Base-by-base conservation (phyloP, 2,888 invertebrate genomes). In the Aricia artaxerxes region DNA sequence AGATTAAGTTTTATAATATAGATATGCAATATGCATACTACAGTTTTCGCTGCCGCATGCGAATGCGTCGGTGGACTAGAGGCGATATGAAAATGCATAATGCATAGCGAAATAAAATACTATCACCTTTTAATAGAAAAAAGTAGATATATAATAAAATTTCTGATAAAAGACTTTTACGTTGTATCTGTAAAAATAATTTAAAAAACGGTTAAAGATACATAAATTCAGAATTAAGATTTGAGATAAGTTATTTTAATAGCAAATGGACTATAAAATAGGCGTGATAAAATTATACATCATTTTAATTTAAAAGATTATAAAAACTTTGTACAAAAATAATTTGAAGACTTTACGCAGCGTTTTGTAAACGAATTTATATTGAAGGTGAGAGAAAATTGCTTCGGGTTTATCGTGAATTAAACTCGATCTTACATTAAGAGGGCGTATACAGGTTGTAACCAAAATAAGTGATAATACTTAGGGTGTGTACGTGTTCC, bases 361-460 rank as follows among this genome's bases (percentile, higher is more conserved):
- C 69, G 69, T 69, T 69, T 11, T 35, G 35, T 35, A 69, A 1
- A 61, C 24, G 7, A 61, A 61, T 60, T 53, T 53, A 53, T 11
- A 53, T 61, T 61, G 61, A 24, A 61, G 61, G 61, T 24, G 24
- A n/a, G 24, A 61, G 61, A 61, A 61, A 61, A 61, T 61, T 61
- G 61, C 61, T 61, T 61, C 24, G 7, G 61, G 61, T 61, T 61
- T 24, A 61, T 61, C 61, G 61, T 24, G 61, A 24, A 61, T 61
- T 61, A 61, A n/a, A 61, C 61, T 61, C 4, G 61, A 61, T 61
- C 61, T 61, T 24, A n/a, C 2, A 7, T 61, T 61, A 61, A 61
- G 61, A 57, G 16, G 57, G 57, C 11, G 57, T 16, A 53, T 24
- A 24, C 24, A 24, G 24, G 24, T 24, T 24, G 24, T 24, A 24